Base-by-base conservation (phyloP, 37 sponge, comb jelly and placozoan genomes). In the Haliclona indistincta region DNA sequence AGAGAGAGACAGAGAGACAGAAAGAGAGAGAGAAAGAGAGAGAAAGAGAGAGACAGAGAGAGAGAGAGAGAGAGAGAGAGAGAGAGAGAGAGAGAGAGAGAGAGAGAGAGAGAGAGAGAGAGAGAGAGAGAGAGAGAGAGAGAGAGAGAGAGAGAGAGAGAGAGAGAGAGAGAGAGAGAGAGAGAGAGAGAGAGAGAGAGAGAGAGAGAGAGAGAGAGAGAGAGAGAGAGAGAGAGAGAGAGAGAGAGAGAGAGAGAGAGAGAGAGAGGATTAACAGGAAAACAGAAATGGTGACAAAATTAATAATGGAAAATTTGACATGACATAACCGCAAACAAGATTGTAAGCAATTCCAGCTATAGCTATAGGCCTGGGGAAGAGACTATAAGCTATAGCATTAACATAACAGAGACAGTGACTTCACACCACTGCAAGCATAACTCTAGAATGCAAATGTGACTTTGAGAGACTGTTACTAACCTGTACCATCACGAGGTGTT, bases 41-140 rank as follows among this genome's bases (percentile, higher is more conserved):
- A 61, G n/a, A n/a, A n/a, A n/a, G 67, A 67, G 67, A 19, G 20
- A 3, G 39, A 3, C 22, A 43, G 2, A 11, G 2, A 38, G n/a
- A 38, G n/a, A 3, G n/a, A 19, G 67, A 17, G 39, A 37, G 41
- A 1, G 39, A 38, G 39, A n/a, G 42, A 23, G 67, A 3, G 65
- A 10, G 33, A 15, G 36, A 5, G 32, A 5, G 2, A 22, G 7
- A 2, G 34, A 8, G 65, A 38, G 2, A n/a, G n/a, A n/a, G n/a
- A n/a, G n/a, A 20, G 60, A 58, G n/a, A 58, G 60, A 47, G 51
- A 26, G 53, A 29, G 71, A 4, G 70, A n/a, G 44, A 8, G 29
- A 13, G 44, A 5, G 6, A 25, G 25, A 3, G 44, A 17, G 70
- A 40, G 70, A 13, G 15, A 6, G 28, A 3, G 25, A n/a, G 6